Percentiles rank a stretch among this genome's conserved stretches.
phyloP scores from a whole-genome alignment of 2,888 invertebrate genomes.

The Chalcis sispes region DNA sequence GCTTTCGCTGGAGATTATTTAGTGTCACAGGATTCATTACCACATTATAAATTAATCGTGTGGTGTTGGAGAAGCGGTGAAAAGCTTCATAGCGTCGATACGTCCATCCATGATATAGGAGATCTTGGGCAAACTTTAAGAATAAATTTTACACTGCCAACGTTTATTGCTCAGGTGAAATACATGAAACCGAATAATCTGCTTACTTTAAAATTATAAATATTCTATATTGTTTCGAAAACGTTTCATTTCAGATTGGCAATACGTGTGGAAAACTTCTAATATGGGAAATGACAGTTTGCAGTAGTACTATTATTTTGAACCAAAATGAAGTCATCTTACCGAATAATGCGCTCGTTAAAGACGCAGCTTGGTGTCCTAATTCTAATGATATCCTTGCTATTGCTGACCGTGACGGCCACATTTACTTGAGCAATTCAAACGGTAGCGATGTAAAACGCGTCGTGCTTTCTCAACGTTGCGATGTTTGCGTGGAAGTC shows the following conservation, averaged over 20 bases:
- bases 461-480: conserved; percentile 65
- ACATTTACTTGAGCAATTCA: conserved; percentile 66
- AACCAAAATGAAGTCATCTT: conserved; percentile 63
- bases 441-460: conserved; percentile 64
- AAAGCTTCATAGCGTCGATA: conserved; percentile 75
- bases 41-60: conserved; percentile 77
- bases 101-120: conserved; percentile 63
- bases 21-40: conserved; percentile 65
- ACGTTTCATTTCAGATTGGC: conserved; percentile 63
- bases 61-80: conserved; percentile 84
- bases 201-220: not conserved
- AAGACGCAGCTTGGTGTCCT: conserved; percentile 67
- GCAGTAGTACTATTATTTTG: conserved; percentile 58
- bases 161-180: conserved; percentile 61
- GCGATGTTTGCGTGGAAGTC: conserved; percentile 62
- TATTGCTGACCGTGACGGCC: conserved; percentile 65
- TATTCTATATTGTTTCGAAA: not conserved
- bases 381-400: conserved; percentile 62
- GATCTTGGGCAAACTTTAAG: conserved; percentile 63
- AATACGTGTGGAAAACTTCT: conserved; percentile 63
- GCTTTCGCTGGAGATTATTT: conserved; percentile 65
- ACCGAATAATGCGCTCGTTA: conserved; percentile 59
- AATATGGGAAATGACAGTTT: conserved; percentile 66
- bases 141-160: conserved; percentile 59
- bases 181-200: too few relatives aligned